phyloP scores from a whole-genome alignment of 2,888 invertebrate genomes.

The Phalangium opilio region DNA sequence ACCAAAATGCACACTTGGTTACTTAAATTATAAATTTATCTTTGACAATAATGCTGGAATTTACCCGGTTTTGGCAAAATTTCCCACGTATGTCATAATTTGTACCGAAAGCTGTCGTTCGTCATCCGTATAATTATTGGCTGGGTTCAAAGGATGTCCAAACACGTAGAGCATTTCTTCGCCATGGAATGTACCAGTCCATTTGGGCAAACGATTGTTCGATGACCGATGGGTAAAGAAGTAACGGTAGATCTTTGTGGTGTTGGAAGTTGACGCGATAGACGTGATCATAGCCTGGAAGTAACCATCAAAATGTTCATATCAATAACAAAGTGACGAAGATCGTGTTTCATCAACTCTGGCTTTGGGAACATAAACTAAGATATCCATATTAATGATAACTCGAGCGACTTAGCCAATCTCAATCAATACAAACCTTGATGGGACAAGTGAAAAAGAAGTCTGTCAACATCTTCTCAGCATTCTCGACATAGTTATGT shows the following conservation, averaged over 20 bases:
- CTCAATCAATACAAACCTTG: too few species aligned
- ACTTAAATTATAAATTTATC: too few species aligned
- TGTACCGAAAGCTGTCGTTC: slow-evolving; percentile 68
- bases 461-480: neutral
- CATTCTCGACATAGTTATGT: neutral
- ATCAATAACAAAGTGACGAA: too few species aligned
- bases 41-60: too few species aligned
- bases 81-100: slow-evolving; percentile 90
- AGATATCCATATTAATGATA: too few species aligned
- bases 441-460: neutral
- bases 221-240: slow-evolving; percentile 7
- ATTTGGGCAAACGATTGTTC: slow-evolving; percentile 57
- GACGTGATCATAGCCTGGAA: too few species aligned
- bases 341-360: too few species aligned
- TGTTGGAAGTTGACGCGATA: too few species aligned
- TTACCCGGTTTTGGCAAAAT: slow-evolving; percentile 89
- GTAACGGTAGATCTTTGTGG: slow-evolving; percentile 8
- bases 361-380: too few species aligned
- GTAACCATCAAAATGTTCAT: too few species aligned
- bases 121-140: slow-evolving; percentile 59
- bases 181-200: slow-evolving; percentile 91
- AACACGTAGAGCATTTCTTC: slow-evolving; percentile 90
- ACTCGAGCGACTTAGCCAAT: too few species aligned
- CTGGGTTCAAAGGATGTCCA: slow-evolving; percentile 79
- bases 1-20: too few species aligned